These are phyloP conservation scores for Nephrotoma guestfalica DNA, from an alignment of 2,888 invertebrate species.

Conservation along the genomic window DNA sequence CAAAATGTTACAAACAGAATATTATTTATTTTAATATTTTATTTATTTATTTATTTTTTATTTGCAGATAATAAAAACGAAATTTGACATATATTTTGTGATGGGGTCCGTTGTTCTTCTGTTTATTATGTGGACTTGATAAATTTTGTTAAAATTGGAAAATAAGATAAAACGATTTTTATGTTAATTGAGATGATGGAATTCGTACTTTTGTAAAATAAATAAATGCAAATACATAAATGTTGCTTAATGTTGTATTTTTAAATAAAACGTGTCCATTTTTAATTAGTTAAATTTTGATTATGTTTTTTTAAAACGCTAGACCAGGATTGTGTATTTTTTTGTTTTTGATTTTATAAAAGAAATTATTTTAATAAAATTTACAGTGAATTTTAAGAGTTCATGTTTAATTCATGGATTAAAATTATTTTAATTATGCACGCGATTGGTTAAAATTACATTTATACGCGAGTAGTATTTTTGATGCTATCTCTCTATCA, in stretches of 20 bases:
- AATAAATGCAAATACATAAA: neutral
- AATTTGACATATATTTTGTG: neutral
- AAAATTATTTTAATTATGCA: neutral
- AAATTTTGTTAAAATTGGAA: neutral
- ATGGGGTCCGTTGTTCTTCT: neutral
- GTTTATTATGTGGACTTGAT: neutral
- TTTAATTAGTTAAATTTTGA: neutral
- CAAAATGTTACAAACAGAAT: neutral
- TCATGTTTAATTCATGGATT: neutral
- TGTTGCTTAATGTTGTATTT: neutral
- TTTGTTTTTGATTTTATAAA: neutral
- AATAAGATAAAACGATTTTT: neutral
- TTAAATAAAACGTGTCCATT: neutral
- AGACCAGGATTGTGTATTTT: neutral
- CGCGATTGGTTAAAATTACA: neutral
- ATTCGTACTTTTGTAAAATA: neutral
- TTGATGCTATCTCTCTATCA: neutral
- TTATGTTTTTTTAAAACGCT: neutral
- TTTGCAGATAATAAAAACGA: neutral
- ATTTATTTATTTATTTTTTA: neutral
- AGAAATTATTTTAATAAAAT: neutral
- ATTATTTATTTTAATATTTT: neutral
- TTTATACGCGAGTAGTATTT: neutral
- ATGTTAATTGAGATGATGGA: neutral
- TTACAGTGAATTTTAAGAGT: neutral